phyloP scores from a whole-genome alignment of 2,888 invertebrate genomes.

The Drosophila ezoana region DNA sequence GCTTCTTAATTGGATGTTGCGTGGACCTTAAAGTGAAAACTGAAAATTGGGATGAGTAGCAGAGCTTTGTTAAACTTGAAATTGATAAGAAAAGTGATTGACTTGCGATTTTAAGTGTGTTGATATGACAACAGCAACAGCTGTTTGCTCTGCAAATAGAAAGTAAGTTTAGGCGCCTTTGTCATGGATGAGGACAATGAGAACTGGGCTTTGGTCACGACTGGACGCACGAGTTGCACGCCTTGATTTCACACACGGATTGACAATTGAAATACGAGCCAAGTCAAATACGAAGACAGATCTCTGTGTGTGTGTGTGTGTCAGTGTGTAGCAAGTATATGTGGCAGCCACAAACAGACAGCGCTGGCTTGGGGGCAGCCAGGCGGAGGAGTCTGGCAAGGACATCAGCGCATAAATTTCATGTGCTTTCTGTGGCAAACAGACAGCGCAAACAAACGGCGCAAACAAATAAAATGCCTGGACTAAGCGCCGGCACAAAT shows the following conservation, averaged over 20 bases:
- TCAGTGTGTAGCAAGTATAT: constrained; percentile 8
- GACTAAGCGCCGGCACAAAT: constrained; percentile 42
- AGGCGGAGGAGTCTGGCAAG: constrained; percentile 23
- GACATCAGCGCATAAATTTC: constrained; percentile 64
- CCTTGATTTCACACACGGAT: constrained; percentile 51
- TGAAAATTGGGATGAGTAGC: neutral
- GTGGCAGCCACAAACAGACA: constrained; percentile 24
- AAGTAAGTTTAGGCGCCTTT: neutral
- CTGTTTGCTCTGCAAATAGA: constrained; percentile 25
- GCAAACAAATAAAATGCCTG: constrained; percentile 65
- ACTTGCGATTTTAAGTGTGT: constrained; percentile 1
- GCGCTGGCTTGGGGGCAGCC: neutral
- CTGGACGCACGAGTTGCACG: constrained; percentile 15
- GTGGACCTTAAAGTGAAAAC: neutral
- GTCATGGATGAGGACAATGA: constrained; percentile 12
- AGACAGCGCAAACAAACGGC: constrained; percentile 50
- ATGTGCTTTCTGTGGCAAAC: constrained; percentile 50
- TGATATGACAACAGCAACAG: constrained; percentile 4
- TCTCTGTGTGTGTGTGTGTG: constrained; percentile 1
- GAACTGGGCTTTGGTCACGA: constrained; percentile 13
- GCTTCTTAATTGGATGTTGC: constrained; percentile 17
- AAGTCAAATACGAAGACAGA: constrained; percentile 48
- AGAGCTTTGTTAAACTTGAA: neutral
- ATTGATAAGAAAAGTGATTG: neutral
- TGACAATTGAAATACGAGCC: constrained; percentile 62